phyloP scores from a whole-genome alignment of 2,888 invertebrate genomes.

The Quadroppia sp. region DNA sequence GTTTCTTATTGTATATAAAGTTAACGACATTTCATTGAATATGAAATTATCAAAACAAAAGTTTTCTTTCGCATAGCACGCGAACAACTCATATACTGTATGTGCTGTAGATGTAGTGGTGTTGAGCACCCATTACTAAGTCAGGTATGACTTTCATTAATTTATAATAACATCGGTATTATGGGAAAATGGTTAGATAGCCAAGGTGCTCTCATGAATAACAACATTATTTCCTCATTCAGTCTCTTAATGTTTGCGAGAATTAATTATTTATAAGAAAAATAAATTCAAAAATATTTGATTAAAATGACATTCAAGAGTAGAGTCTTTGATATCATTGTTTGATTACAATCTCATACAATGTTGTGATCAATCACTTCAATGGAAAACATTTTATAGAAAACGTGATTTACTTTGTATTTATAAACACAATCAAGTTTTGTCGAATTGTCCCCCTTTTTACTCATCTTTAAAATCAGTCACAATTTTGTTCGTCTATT shows the following conservation, averaged over 20 bases:
- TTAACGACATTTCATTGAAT: background rate
- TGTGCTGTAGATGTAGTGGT: too few species aligned
- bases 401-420: background rate
- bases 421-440: slow-evolving; percentile 15
- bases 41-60: background rate
- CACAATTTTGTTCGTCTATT: background rate
- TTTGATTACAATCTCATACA: slow-evolving; percentile 23
- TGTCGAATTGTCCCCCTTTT: background rate
- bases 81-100: background rate
- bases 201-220: too few species aligned
- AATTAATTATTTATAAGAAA: too few species aligned
- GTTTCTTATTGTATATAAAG: background rate
- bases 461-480: background rate
- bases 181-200: too few species aligned
- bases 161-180: too few species aligned
- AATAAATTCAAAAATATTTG: too few species aligned
- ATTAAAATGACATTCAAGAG: slow-evolving; percentile 13
- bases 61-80: background rate
- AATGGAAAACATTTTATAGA: background rate
- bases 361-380: slow-evolving; percentile 22
- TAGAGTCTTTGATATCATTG: background rate
- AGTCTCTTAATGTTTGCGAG: too few species aligned
- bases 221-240: too few species aligned
- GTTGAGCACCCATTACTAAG: too few species aligned
- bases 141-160: too few species aligned